Evolutionary conservation across 1,140 invertebrate species (phyloP).

Genomic region (Teleopsis dalmanni): DNA sequence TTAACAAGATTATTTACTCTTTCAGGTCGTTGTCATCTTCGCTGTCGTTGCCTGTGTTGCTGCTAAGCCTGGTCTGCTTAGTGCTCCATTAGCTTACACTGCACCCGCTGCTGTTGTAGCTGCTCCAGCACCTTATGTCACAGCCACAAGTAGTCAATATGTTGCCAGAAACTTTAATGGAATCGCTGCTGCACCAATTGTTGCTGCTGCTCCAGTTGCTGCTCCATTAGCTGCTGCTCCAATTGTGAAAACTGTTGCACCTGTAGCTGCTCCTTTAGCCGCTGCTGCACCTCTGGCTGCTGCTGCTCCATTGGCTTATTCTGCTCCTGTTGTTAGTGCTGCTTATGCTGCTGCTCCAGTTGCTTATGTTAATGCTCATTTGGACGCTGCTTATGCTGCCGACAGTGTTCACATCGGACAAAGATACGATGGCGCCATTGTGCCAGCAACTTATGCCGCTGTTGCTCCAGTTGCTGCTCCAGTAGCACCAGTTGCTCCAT

Average conservation of each 20-base stretch:
- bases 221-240: neutral
- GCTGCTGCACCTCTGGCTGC: constrained; percentile 4
- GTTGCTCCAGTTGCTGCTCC: neutral
- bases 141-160: constrained; percentile 46
- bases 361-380: constrained; percentile 2
- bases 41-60: constrained; percentile 21
- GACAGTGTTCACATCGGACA: constrained; percentile 8
- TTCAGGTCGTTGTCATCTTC: constrained; percentile 21
- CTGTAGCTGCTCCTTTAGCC: neutral
- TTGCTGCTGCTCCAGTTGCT: neutral
- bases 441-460: constrained; percentile 6
- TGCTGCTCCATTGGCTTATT: neutral
- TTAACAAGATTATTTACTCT: neutral
- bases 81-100: constrained; percentile 18
- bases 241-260: too few species aligned
- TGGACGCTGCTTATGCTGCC: constrained; percentile 11
- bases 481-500: constrained; percentile 5
- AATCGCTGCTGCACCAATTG: neutral
- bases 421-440: constrained; percentile 6
- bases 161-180: constrained; percentile 46
- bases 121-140: constrained; percentile 38
- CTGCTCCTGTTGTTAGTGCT: neutral
- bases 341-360: constrained; percentile 6
- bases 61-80: constrained; percentile 22
- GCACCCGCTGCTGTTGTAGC: constrained; percentile 16